These are phyloP conservation scores for Parthenolecanium corni DNA, from an alignment of 2,888 invertebrate species.

Conservation along the genomic window DNA sequence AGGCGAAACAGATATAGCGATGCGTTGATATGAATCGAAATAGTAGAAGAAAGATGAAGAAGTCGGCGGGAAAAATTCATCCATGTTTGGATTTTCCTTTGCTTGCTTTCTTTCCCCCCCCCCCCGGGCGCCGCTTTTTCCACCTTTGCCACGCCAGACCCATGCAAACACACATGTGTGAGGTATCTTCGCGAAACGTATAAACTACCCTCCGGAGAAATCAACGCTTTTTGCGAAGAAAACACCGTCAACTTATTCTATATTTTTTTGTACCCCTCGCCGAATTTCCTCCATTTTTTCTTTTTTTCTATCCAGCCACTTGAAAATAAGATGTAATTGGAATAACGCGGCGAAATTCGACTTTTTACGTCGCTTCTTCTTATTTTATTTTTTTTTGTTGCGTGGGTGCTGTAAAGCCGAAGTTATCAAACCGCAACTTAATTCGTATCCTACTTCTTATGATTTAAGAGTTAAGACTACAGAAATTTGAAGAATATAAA, in stretches of 20 bases:
- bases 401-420: too few species aligned
- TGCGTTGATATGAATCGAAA: conserved; percentile 24
- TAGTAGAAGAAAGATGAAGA: too few species aligned
- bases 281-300: not conserved
- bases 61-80: conserved; percentile 15
- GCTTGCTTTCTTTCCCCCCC: not conserved
- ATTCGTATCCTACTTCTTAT: too few species aligned
- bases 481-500: too few species aligned
- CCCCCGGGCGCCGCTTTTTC: not conserved
- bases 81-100: not conserved
- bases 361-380: too few species aligned
- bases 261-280: not conserved
- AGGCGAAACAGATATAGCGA: conserved; percentile 21
- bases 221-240: conserved; percentile 1
- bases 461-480: too few species aligned
- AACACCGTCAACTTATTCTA: conserved; percentile 1
- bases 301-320: conserved; percentile 4
- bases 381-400: too few species aligned
- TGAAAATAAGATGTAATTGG: too few species aligned
- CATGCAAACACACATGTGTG: not conserved
- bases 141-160: not conserved
- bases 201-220: conserved; percentile 26
- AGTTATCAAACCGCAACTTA: too few species aligned
- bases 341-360: not conserved
- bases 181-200: conserved; percentile 8